Evolutionary conservation across 1,140 invertebrate genomes (phyloP).

Genomic region (Holcopasites calliopsidis): DNA sequence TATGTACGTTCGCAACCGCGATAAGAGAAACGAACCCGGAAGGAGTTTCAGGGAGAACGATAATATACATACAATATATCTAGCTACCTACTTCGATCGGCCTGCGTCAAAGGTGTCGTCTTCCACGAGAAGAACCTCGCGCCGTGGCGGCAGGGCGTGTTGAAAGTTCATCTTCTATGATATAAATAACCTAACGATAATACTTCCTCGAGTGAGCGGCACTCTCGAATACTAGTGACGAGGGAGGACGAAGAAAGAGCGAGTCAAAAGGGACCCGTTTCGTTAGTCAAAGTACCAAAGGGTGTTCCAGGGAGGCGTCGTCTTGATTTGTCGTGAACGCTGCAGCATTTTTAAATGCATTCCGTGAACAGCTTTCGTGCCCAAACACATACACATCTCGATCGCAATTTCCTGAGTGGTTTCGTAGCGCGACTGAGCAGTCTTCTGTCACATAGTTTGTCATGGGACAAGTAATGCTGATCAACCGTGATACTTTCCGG

Average conservation of each 20-base stretch:
- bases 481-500: neutral
- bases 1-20: slow-evolving; percentile 36
- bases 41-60: neutral
- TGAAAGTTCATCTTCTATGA: slow-evolving; percentile 35
- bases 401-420: neutral
- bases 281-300: slow-evolving; percentile 11
- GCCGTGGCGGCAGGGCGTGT: slow-evolving; percentile 11
- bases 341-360: slow-evolving; percentile 47
- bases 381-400: too few species aligned
- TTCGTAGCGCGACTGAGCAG: neutral
- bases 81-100: slow-evolving; percentile 23
- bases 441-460: slow-evolving; percentile 15
- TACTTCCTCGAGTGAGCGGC: slow-evolving; percentile 55
- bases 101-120: neutral
- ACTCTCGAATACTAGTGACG: slow-evolving; percentile 52
- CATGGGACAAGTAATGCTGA: slow-evolving; percentile 31
- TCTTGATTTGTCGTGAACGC: slow-evolving; percentile 28
- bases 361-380: slow-evolving; percentile 21
- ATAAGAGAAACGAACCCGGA: slow-evolving; percentile 18
- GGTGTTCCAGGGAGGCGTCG: neutral
- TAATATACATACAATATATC: neutral
- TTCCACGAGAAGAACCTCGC: neutral
- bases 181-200: slow-evolving; percentile 59
- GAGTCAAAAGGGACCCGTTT: slow-evolving; percentile 64
- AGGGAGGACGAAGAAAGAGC: slow-evolving; percentile 42